Evolutionary conservation across 2,113 vertebrate genomes (phyloP).

Genomic region (Mesembrinibis cayennensis): DNA sequence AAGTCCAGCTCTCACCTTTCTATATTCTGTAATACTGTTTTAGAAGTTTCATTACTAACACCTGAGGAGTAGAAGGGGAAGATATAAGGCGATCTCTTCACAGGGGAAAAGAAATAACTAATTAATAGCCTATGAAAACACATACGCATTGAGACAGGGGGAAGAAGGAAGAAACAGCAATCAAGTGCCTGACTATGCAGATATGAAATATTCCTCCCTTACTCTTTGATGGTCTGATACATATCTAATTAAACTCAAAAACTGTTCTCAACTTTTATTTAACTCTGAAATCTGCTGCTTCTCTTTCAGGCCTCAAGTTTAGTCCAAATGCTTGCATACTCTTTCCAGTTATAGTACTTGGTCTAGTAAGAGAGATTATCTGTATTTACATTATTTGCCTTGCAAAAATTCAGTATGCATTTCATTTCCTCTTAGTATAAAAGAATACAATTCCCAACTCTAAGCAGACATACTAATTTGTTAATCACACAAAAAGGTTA

Average conservation of each 20-base stretch:
- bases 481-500: neutral
- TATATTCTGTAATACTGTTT: neutral
- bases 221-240: neutral
- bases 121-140: neutral
- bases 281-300: neutral
- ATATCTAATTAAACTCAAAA: neutral
- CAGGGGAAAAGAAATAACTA: neutral
- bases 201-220: neutral
- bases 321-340: neutral
- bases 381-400: neutral
- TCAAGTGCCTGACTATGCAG: neutral
- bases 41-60: neutral
- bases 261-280: neutral
- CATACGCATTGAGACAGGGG: fast-evolving
- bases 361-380: neutral
- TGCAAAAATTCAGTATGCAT: neutral
- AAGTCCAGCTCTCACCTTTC: neutral
- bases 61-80: neutral
- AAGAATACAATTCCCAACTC: neutral
- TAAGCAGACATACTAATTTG: neutral
- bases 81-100: neutral
- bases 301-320: neutral
- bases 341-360: neutral
- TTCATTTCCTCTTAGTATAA: neutral
- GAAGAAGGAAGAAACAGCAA: neutral